Evolutionary conservation across 2,797 vertebrate species (phyloP), one percentile per base, ranked within the genome.

Genomic region (Enoplosus armatus): DNA sequence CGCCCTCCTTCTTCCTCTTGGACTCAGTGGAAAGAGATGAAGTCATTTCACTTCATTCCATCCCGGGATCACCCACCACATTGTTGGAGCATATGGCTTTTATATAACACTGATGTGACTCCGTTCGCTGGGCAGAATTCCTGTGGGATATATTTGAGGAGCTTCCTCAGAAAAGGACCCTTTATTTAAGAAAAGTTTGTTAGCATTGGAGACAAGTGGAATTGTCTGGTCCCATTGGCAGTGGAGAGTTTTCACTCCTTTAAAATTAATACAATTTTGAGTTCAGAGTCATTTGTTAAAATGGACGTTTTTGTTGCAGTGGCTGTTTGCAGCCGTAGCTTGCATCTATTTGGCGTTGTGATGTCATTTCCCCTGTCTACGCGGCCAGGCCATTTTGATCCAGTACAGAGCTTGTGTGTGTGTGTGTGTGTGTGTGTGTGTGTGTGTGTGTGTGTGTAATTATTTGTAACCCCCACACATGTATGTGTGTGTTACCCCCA

Each of bases 21-120:
- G 77, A 77, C 62, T 56, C 66, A 82, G 86, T 87, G 90, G 90
- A 91, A 90, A 89, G 83, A 83, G 78, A 89, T 91, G 87, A 92
- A 84, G 89, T 90, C 87, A 92, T 87, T 60, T 53, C 43, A 24
- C 74, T 81, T 86, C 77, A 79, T 85, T 84, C 83, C 78, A 84
- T 87, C 83, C 54, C 6, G 53, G 80, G 81, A 88, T 90, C 84
- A 88, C 85, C 83, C 80, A 86, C 85, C 85, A 72, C 89, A 90
- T 50, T 79, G 59, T 58, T 54, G 58, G 35, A 80, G 75, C 88
- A 91, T 82, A 75, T 90, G 85, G 86, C 80, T 87, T 88, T 85
- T 79, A 88, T 87, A 82, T 81, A 68, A 55, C 43, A 3, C 60
- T 74, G 70, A 67, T 82, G 83, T 31, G 62, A 71, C 53, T 80